Conservation (phyloP, 2,113 vertebrate genomes). For the Beaufortia kweichowensis region DNA sequence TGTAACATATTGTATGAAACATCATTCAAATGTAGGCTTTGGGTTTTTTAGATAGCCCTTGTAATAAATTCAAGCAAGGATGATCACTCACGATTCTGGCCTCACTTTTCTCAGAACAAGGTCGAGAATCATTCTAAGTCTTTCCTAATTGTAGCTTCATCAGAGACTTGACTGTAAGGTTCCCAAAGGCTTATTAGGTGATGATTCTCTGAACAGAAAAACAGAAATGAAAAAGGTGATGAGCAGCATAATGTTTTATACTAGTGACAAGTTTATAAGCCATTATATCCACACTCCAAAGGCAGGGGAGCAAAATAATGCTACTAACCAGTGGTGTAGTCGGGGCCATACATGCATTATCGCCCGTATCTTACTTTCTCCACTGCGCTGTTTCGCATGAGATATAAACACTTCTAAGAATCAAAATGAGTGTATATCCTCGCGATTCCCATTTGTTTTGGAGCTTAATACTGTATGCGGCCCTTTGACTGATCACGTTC, state of each 20-base stretch:
- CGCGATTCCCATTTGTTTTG: no score
- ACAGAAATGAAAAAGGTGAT: not conserved
- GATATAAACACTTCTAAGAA: no score
- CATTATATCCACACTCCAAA: not conserved
- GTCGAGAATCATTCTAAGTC: not conserved
- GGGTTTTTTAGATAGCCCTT: conserved; percentile 30
- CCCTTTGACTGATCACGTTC: no score
- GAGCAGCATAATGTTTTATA: not conserved
- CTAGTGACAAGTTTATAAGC: not conserved
- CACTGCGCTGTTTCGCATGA: no score
- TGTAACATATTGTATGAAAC: not conserved
- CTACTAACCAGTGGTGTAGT: no score
- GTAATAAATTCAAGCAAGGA: conserved; percentile 64
- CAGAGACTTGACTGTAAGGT: not conserved
- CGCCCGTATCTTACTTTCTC: no score
- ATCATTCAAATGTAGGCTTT: conserved; percentile 10
- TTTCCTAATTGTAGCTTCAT: not conserved
- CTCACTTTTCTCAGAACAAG: conserved; percentile 32
- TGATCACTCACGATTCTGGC: conserved; percentile 9
- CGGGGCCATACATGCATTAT: no score
- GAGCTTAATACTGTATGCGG: no score
- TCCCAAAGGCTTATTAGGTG: not conserved
- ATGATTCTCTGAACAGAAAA: not conserved
- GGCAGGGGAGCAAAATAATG: not conserved
- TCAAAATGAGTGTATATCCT: no score